Evolutionary conservation across 2,797 vertebrate species (phyloP).

Genomic region (Momotus momota): DNA sequence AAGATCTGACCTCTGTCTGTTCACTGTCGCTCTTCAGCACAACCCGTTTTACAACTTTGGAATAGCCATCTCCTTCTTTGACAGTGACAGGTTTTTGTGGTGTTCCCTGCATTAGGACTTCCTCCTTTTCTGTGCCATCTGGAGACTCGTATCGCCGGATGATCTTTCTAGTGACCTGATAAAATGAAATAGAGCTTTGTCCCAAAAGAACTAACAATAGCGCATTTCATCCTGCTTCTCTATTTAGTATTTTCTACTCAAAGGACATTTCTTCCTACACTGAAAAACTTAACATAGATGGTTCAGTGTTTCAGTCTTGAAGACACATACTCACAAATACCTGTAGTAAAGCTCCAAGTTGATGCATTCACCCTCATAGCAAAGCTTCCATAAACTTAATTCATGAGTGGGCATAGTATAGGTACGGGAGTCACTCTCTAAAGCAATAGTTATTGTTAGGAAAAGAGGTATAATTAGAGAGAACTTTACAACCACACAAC

Average conservation of each 20-base stretch:
- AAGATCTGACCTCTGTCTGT: constrained; percentile 87
- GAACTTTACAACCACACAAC: not conserved
- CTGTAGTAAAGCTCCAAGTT: not conserved
- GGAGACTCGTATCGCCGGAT: constrained; percentile 88
- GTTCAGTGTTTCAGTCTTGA: not conserved
- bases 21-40: constrained; percentile 88
- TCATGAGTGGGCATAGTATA: not conserved
- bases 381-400: not conserved
- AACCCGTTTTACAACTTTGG: constrained; percentile 91
- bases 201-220: not conserved
- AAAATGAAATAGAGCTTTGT: not conserved
- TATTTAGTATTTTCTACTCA: not conserved
- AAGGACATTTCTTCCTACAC: not conserved
- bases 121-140: constrained; percentile 89
- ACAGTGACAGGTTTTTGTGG: constrained; percentile 82
- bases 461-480: not conserved
- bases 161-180: constrained; percentile 92
- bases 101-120: constrained; percentile 86
- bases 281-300: not conserved
- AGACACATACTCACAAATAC: not conserved
- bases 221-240: not conserved
- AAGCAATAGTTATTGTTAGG: not conserved
- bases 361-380: not conserved
- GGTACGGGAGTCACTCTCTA: not conserved
- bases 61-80: constrained; percentile 88